Evolutionary conservation across 1,140 invertebrate species (phyloP).

Genomic region (Bombyx mandarina): DNA sequence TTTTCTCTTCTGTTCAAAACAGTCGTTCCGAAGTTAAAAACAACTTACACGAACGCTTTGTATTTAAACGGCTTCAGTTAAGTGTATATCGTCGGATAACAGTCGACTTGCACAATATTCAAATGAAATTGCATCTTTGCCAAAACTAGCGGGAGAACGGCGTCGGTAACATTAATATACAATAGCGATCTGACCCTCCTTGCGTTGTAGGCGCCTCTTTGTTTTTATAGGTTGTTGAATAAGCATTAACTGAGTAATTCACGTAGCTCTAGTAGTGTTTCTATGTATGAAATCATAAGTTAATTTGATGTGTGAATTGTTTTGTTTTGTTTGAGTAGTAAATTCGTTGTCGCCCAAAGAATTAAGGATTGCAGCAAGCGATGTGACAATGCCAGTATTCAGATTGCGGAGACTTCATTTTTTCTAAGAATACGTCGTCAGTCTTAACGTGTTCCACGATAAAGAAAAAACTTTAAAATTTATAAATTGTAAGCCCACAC

Average conservation of each 20-base stretch:
- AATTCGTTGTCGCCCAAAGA: too few species aligned
- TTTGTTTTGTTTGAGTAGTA: neutral
- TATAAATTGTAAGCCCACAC: too few species aligned
- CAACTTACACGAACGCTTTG: conserved; percentile 58
- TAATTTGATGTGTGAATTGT: conserved; percentile 19
- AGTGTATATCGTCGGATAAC: conserved; percentile 55
- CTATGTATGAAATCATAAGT: too few species aligned
- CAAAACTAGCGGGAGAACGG: conserved; percentile 65
- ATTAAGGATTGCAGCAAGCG: too few species aligned
- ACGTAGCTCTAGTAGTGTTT: too few species aligned
- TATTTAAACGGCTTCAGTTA: conserved; percentile 62
- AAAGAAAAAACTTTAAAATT: too few species aligned
- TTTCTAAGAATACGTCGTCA: too few species aligned
- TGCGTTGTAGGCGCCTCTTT: conserved; percentile 41
- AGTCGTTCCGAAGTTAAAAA: conserved; percentile 6
- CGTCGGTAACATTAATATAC: conserved; percentile 65
- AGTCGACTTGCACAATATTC: conserved; percentile 66
- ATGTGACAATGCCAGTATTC: too few species aligned
- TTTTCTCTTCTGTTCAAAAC: too few species aligned
- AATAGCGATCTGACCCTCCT: conserved; percentile 59
- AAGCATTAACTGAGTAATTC: conserved; percentile 47
- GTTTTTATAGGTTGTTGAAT: conserved; percentile 59
- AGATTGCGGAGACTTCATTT: too few species aligned
- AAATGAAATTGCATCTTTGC: conserved; percentile 71
- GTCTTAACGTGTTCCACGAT: too few species aligned